Conservation (phyloP, 2,888 invertebrate genomes). For the Nomada fabriciana region DNA sequence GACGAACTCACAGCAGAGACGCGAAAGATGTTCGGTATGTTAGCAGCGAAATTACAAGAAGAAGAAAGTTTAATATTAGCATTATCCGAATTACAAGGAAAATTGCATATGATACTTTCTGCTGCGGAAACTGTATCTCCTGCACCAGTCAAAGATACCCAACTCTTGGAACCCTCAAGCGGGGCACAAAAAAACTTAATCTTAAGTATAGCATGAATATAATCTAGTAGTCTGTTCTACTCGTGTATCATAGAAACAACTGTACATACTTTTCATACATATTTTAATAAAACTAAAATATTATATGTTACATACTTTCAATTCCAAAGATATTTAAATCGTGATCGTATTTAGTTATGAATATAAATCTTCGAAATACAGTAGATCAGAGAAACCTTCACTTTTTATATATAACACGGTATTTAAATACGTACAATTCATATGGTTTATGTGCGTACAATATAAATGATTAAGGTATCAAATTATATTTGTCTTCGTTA, state of each 20-base stretch:
- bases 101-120: constrained; percentile 88
- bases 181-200: constrained; percentile 83
- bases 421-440: constrained; percentile 8
- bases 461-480: constrained; percentile 42
- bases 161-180: constrained; percentile 80
- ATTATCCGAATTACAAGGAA: constrained; percentile 89
- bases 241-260: constrained; percentile 37
- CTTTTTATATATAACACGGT: constrained; percentile 23
- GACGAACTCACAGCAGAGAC: constrained; percentile 88
- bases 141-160: constrained; percentile 67
- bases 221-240: constrained; percentile 29
- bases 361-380: constrained; percentile 25
- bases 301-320: neutral
- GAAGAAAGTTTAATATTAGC: constrained; percentile 89
- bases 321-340: neutral
- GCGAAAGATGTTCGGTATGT: constrained; percentile 86
- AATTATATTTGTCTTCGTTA: constrained; percentile 39
- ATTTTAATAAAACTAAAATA: constrained; percentile 75
- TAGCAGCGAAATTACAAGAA: constrained; percentile 87
- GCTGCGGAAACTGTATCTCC: constrained; percentile 84
- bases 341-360: neutral
- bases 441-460: constrained; percentile 14
- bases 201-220: constrained; percentile 77
- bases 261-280: constrained; percentile 67
- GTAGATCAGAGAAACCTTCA: constrained; percentile 23